Evolutionary conservation across 2,113 vertebrate genomes (phyloP), one percentile per base, ranked within the genome.

Genomic region (Nematolebias whitei): DNA sequence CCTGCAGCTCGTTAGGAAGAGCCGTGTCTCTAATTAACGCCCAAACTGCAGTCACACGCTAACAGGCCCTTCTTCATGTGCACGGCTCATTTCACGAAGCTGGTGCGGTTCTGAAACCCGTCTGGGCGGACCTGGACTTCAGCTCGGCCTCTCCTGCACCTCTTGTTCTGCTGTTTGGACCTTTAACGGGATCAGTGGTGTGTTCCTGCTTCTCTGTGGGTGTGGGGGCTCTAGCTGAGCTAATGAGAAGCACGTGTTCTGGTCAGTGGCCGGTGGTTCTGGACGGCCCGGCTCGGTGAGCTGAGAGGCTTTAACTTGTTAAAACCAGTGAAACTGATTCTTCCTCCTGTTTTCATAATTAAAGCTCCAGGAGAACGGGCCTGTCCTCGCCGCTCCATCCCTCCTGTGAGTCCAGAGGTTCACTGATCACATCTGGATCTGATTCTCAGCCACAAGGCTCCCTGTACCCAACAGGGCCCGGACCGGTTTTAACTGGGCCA

Each of bases 271-370:
- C 68, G 82, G 88, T 87, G 62, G 60, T 10, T 44, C 50, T 54
- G 66, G 39, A 55, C 56, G 67, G 88, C 88, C 88, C 92, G 72
- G 80, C 87, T 93, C 90, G 86, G 3, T 9, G 90, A 93, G 93
- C 90, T 29, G 82, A 90, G 88, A 89, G 92, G 90, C 94, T 96
- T 94, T 90, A 94, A 95, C 93, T 95, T 95, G 96, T 95, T 96
- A 95, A 95, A 94, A 92, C 94, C 92, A 95, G 95, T 97, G 96
- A 96, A 96, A 97, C 94, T 95, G 96, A 97, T 96, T 94, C 94
- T 96, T 96, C 95, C 95, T 96, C 93, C 94, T 96, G 94, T 94
- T 96, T 95, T 94, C 91, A 93, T 94, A 96, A 95, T 96, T 97
- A 96, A 96, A 93, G 87, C 87, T 90, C 15, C 51, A 53, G 26